Conservation (phyloP, 1,140 invertebrate species). For the Amyelois transitella region DNA sequence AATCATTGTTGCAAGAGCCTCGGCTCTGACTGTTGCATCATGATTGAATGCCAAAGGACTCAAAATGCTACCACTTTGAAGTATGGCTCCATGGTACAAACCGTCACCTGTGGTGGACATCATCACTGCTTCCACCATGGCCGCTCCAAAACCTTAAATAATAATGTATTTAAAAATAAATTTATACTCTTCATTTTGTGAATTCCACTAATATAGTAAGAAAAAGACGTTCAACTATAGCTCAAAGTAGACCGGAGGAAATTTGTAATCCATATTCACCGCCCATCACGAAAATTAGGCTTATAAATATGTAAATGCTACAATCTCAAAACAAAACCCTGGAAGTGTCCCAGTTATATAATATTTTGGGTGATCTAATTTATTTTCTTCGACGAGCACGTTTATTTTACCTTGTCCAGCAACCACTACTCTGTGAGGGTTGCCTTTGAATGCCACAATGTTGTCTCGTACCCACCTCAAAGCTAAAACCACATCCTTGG, state of each 20-base stretch:
- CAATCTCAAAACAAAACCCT: no score
- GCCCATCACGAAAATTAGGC: no score
- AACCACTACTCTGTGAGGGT: conserved; percentile 75
- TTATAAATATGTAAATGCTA: no score
- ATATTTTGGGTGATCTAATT: no score
- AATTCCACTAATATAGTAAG: no score
- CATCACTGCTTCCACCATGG: conserved; percentile 54
- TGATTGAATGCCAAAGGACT: conserved; percentile 58
- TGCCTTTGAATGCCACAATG: conserved; percentile 80
- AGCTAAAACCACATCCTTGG: conserved; percentile 80
- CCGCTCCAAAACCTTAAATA: conserved; percentile 59
- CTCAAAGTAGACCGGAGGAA: no score
- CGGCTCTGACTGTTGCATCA: conserved; percentile 40
- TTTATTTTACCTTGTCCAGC: conserved; percentile 68
- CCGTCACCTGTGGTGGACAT: conserved; percentile 35
- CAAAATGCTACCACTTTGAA: conserved; percentile 60
- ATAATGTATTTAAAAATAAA: neutral
- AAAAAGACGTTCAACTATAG: no score
- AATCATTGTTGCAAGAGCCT: conserved; percentile 19
- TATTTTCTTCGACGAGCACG: no score
- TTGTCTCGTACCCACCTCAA: conserved; percentile 80
- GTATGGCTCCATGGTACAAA: conserved; percentile 53
- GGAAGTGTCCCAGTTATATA: no score
- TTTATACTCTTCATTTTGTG: no score
- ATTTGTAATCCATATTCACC: no score